Conservation (phyloP, 2,797 vertebrate genomes). For the Argya squamiceps region DNA sequence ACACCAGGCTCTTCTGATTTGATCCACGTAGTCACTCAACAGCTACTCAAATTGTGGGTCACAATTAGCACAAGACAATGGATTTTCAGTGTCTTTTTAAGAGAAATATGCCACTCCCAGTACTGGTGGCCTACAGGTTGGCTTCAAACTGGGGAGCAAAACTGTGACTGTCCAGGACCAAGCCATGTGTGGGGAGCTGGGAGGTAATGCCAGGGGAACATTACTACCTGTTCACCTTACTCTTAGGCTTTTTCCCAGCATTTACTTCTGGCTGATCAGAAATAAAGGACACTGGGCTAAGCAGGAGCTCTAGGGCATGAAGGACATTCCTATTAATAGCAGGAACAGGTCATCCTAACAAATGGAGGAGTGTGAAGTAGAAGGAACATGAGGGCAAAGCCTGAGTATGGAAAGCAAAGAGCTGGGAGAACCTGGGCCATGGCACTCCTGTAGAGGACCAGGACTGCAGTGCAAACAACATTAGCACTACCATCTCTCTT, state of each 20-base stretch:
- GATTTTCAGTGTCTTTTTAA: neutral
- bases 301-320: neutral
- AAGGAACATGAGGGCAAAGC: neutral
- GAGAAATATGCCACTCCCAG: neutral
- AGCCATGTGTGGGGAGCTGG: fast-evolving
- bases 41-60: neutral
- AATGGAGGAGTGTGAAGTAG: neutral
- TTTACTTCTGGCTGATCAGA: neutral
- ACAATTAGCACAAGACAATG: neutral
- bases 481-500: neutral
- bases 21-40: neutral
- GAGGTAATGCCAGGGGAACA: fast-evolving
- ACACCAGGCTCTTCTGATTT: neutral
- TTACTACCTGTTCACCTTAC: neutral
- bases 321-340: neutral
- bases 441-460: neutral
- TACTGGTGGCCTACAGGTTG: neutral
- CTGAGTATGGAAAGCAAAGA: neutral
- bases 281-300: neutral
- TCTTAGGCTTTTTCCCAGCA: neutral
- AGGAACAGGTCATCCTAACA: neutral
- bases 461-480: neutral
- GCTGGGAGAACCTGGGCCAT: neutral
- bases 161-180: neutral
- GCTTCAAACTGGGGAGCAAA: neutral